Evolutionary conservation across 2,113 vertebrate species (phyloP), one percentile per base, ranked within the genome.

Genomic region (Etia nguti): DNA sequence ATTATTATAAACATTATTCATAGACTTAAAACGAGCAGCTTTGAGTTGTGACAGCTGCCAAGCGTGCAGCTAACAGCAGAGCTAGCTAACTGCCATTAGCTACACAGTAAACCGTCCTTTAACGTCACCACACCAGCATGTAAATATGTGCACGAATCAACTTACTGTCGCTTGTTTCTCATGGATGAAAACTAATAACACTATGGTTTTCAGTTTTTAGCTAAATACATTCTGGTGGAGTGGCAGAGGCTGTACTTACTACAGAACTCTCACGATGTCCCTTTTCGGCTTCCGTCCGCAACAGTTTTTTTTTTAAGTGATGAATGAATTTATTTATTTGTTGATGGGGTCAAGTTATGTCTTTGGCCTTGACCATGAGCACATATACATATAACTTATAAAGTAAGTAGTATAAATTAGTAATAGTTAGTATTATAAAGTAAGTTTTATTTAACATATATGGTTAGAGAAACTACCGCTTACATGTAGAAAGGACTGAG

Each of bases 211-310:
- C 7, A 34, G 11, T 4, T 34, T 77, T 77, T 34, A 13, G 16
- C 4, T 50, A 22, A 3, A 43, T 24, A 50, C 46, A 18, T 70
- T 11, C 12, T 86, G 29, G 73, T 2, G 10, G 10, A 70, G 6
- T 80, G 4, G 12, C 16, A 9, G 31, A 48, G 2, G 2, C 1
- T 6, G 3, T 2, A 43, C 50, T 57, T 22, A 80, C 46, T 20
- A 13, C 6, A 41, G n/a, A 65, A 26, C n/a, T n/a, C 7, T 4
- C 8, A 2, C 1, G 8, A 2, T 24, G 60, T 87, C 59, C 79
- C 24, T 50, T 46, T 50, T 22, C 85, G 77, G 87, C 59, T 94
- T 92, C 93, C 93, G 91, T 77, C 26, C 16, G 6, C 46, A 46
- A 16, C 5, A 24, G 1, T 2, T 34, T 5, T n/a, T 16, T 36